Evolutionary conservation across 2,797 vertebrate genomes (phyloP).

Genomic region (Okamejei kenojei): DNA sequence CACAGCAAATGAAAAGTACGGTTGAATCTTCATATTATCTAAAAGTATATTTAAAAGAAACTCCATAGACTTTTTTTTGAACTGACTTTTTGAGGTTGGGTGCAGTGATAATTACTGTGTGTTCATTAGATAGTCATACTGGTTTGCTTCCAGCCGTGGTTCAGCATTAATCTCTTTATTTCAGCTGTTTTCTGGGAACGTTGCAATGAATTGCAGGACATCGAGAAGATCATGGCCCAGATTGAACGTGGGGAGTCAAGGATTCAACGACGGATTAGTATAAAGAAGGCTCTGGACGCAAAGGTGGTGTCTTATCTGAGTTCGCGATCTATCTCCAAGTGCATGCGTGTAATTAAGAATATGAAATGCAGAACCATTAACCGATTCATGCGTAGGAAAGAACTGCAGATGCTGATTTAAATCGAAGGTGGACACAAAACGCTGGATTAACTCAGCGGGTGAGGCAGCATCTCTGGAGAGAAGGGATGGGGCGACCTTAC

Average conservation of each 20-base stretch:
- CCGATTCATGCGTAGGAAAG: background rate
- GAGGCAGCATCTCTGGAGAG: no score
- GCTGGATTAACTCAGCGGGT: no score
- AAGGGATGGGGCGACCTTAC: no score
- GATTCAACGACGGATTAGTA: slow-evolving; percentile 78
- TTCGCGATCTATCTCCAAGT: background rate
- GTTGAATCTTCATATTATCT: background rate
- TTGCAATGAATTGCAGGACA: slow-evolving; percentile 77
- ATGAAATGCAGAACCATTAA: background rate
- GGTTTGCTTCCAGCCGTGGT: background rate
- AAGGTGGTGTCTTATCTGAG: slow-evolving; percentile 59
- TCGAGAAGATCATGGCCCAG: slow-evolving; percentile 80
- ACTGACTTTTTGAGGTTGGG: background rate
- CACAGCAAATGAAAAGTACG: background rate
- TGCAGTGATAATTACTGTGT: background rate
- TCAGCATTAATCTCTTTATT: slow-evolving; percentile 43
- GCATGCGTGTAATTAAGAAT: background rate
- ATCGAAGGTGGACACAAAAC: no score
- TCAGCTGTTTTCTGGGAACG: slow-evolving; percentile 79
- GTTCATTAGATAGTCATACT: background rate
- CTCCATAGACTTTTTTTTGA: background rate
- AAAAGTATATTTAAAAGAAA: background rate
- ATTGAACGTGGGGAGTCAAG: slow-evolving; percentile 78
- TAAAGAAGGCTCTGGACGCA: slow-evolving; percentile 77
- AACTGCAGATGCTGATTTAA: no score